Percentiles rank a stretch among this genome's conserved stretches.
Evolutionary conservation across 2,797 vertebrate genomes (phyloP).

Genomic region (Tragelaphus eurycerus): DNA sequence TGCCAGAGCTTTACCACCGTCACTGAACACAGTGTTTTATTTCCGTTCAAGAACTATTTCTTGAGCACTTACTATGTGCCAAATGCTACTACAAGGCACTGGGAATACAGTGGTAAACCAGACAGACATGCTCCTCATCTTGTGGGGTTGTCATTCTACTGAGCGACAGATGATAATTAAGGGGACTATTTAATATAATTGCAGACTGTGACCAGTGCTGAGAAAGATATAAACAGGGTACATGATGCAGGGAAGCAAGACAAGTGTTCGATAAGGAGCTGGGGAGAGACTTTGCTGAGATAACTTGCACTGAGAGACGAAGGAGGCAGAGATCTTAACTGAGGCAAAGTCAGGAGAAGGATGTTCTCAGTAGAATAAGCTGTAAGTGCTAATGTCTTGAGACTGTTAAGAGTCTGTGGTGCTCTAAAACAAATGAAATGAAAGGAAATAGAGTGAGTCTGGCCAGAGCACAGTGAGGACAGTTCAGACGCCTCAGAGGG

Average conservation of each 20-base stretch:
- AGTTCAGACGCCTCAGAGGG: too few relatives aligned
- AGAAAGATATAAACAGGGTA: neutral
- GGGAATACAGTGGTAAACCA: neutral
- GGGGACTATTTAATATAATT: neutral
- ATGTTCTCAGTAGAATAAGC: neutral
- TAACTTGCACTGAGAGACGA: neutral
- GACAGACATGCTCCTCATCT: neutral
- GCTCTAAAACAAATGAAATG: neutral
- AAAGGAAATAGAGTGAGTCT: neutral
- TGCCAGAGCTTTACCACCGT: neutral
- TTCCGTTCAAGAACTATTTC: neutral
- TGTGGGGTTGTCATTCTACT: neutral
- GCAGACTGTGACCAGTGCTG: neutral
- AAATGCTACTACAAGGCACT: neutral
- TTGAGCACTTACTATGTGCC: neutral
- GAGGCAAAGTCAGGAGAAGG: neutral
- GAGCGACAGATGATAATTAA: neutral
- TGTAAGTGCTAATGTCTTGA: neutral
- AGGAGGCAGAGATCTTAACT: neutral
- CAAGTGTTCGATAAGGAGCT: rapidly evolving
- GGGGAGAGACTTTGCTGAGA: neutral
- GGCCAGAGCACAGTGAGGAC: neutral
- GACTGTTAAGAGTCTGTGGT: neutral
- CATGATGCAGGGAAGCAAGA: neutral
- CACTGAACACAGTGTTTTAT: neutral